Conservation (phyloP, 2,797 vertebrate genomes). For the Dermochelys coriacea region DNA sequence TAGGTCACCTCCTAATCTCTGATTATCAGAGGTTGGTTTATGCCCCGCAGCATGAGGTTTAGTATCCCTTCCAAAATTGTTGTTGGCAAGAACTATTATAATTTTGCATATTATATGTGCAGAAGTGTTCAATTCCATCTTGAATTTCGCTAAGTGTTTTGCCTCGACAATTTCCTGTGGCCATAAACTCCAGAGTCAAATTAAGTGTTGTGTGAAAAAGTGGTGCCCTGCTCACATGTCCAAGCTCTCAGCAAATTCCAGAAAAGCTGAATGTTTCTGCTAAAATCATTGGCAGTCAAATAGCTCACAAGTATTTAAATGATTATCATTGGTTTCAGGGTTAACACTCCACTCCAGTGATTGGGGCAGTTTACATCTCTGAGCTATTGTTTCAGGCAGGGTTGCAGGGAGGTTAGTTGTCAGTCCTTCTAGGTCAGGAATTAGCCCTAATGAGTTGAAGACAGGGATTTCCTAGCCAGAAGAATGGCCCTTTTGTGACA, state of each 20-base stretch:
- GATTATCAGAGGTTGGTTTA: background rate
- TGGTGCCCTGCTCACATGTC: background rate
- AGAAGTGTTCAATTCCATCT: background rate
- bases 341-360: background rate
- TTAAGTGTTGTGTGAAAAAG: background rate
- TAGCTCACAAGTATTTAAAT: background rate
- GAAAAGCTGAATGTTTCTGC: background rate
- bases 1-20: background rate
- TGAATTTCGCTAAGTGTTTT: background rate
- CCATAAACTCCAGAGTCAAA: background rate
- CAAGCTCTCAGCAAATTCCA: background rate
- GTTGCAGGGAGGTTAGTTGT: background rate
- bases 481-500: background rate
- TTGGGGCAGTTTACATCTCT: background rate
- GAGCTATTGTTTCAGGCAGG: background rate
- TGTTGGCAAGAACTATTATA: background rate
- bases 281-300: background rate
- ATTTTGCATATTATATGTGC: background rate
- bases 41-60: background rate
- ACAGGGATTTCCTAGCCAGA: background rate
- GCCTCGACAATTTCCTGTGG: background rate
- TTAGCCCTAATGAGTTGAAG: background rate
- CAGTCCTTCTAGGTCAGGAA: background rate
- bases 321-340: background rate
- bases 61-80: background rate